A percentile compares a stretch with the other conserved stretches of the same genome.
phyloP scores from a whole-genome alignment of 2,797 vertebrate genomes.

The Eulemur rubriventer region DNA sequence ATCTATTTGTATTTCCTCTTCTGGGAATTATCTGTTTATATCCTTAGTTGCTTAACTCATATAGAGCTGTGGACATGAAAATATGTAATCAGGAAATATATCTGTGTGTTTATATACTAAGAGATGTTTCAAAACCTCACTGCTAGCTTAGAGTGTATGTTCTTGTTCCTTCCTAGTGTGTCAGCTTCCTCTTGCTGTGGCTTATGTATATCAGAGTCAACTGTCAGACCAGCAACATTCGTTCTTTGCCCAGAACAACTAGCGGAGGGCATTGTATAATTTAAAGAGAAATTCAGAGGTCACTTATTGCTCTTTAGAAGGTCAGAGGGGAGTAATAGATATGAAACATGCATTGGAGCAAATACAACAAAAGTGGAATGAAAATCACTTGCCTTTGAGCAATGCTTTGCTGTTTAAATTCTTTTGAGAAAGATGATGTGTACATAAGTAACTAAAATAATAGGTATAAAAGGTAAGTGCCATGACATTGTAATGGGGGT shows the following conservation, averaged over 20 bases:
- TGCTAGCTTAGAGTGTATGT: not conserved
- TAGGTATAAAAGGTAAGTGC: not conserved
- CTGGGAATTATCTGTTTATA: not conserved
- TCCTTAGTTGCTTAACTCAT: constrained; percentile 1
- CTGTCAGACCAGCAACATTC: not conserved
- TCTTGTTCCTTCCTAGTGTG: not conserved
- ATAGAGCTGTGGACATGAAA: not conserved
- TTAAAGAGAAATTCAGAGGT: not conserved
- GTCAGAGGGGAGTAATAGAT: not conserved
- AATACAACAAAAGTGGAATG: not conserved
- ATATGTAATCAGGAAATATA: not conserved
- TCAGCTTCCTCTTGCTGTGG: not conserved
- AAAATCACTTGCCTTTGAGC: not conserved
- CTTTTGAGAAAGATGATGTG: not conserved
- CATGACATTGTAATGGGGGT: not conserved
- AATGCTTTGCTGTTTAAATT: not conserved
- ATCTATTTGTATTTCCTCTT: not conserved
- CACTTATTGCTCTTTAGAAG: not conserved
- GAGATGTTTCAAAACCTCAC: not conserved
- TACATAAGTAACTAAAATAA: not conserved
- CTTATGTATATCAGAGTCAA: not conserved
- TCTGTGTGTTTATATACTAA: not conserved
- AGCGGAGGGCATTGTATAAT: not conserved
- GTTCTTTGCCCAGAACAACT: not conserved
- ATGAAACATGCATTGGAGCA: not conserved